Conservation (phyloP, 2,113 vertebrate species). For the Neotoma lepida region DNA sequence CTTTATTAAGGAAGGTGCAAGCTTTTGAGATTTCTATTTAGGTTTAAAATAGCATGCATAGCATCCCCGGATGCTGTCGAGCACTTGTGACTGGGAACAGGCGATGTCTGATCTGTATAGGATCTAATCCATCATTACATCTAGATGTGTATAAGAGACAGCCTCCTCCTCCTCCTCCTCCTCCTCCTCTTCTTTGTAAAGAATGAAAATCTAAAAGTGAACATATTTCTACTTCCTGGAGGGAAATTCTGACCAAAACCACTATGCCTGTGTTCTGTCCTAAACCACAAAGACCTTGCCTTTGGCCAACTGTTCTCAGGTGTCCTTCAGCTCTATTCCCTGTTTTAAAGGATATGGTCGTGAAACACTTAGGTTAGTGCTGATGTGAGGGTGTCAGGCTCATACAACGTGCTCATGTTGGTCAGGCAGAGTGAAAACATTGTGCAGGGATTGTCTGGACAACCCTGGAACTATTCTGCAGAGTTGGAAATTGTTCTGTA, state of each 20-base stretch:
- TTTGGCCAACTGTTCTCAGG: not conserved
- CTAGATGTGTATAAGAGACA: too few relatives aligned
- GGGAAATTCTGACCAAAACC: conserved; percentile 12
- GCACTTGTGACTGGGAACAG: not conserved
- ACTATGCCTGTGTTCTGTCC: not conserved
- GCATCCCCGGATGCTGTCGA: not conserved
- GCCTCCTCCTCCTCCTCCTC: fast-evolving
- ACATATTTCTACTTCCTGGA: not conserved
- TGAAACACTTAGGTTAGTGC: not conserved
- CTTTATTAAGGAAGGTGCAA: not conserved
- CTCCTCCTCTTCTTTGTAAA: not conserved
- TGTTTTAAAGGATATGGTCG: not conserved
- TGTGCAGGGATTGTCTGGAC: conserved; percentile 2
- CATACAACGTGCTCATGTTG: conserved; percentile 7
- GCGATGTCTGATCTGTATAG: not conserved
- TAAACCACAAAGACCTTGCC: not conserved
- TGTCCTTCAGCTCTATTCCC: not conserved
- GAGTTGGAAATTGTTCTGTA: conserved; percentile 7
- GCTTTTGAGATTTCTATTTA: conserved; percentile 44
- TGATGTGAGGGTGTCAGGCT: not conserved
- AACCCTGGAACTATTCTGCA: not conserved
- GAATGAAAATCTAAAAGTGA: conserved; percentile 15
- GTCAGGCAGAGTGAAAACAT: conserved; percentile 22
- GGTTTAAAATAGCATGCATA: not conserved
- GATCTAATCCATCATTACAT: conserved; percentile 7